Evolutionary conservation across 2,888 invertebrate species (phyloP).

Genomic region (Cabera pusaria): DNA sequence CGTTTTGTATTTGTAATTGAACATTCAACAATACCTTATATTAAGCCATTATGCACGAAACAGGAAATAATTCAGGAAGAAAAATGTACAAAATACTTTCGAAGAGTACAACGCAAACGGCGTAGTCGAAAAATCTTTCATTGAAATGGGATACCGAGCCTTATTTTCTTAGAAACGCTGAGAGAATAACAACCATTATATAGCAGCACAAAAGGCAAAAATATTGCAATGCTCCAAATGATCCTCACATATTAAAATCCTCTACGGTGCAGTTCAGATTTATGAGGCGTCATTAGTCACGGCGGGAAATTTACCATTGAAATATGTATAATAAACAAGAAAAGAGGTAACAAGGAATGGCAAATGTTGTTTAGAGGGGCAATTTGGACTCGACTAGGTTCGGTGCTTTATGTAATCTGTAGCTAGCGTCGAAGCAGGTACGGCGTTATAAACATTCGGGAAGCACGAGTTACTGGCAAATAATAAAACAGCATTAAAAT

Average conservation of each 20-base stretch:
- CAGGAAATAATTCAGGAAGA: conserved; percentile 9
- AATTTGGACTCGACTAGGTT: conserved; percentile 6
- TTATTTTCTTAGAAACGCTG: conserved; percentile 27
- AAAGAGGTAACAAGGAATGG: conserved; percentile 58
- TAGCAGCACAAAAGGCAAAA: conserved; percentile 47
- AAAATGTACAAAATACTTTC: conserved; percentile 14
- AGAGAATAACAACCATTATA: conserved; percentile 35
- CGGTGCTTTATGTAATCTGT: conserved; percentile 8
- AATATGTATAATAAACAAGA: conserved; percentile 76
- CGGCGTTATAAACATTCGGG: background rate
- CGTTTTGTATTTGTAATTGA: conserved; percentile 5
- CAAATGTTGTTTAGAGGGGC: conserved; percentile 44
- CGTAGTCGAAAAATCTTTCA: conserved; percentile 25
- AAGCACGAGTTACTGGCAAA: too few relatives aligned
- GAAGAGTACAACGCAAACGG: conserved; percentile 16
- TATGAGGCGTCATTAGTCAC: conserved; percentile 76
- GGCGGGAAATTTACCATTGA: conserved; percentile 73
- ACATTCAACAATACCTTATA: conserved; percentile 9
- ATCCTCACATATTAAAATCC: conserved; percentile 70
- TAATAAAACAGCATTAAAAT: background rate
- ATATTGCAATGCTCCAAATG: conserved; percentile 58
- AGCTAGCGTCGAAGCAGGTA: conserved; percentile 5
- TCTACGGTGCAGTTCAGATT: conserved; percentile 74
- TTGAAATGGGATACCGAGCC: conserved; percentile 26
- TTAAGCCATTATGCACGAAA: conserved; percentile 13